Base-by-base conservation (phyloP, 2,888 invertebrate genomes). In the Cynaeus angustus region DNA sequence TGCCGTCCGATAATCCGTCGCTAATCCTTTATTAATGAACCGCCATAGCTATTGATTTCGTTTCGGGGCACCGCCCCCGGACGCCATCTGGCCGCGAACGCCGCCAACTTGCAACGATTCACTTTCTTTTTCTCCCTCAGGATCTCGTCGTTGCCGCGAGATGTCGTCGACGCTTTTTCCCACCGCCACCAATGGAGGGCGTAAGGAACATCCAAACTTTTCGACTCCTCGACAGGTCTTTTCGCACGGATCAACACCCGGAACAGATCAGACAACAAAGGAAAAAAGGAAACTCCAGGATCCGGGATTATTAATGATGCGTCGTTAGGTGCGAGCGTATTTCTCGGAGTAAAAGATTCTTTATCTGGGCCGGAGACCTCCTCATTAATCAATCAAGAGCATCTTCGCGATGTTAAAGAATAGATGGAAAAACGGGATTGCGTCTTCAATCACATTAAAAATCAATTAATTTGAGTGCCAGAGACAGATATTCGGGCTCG, bases 381-480 rank as follows among this genome's bases (percentile, higher is more conserved):
- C 10, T 62, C 62, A 62, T 62, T 62, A 62, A 62, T 62, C 62
- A 56, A 56, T 50, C 50, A 5, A 33, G 28, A n/a, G 30, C 26
- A 59, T 59, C 59, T 53, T 33, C 13, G 9, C 28, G 46, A 53
- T 50, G 50, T 38, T 53, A 28, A 14, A 56, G 56, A 56, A 46
- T 46, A n/a, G 46, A 46, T 46, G n/a, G 46, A 53, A 53, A 53
- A 50, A 50, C 48, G 28, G 28, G 28, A 33, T 53, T 33, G 37
- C 53, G 37, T 16, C 43, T 45, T 46, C 45, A 59, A 59, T 59
- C 46, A 52, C 50, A 52, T 64, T 64, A 56, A 66, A 66, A 56
- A 37, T 58, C 66, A 56, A 66, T 66, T 66, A 56, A 66, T 66
- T 38, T 37, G 41, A 64, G 52, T 64, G 64, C 64, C 55, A 56